Conservation (phyloP, 1,140 invertebrate species). For the Glomeris maerens region DNA sequence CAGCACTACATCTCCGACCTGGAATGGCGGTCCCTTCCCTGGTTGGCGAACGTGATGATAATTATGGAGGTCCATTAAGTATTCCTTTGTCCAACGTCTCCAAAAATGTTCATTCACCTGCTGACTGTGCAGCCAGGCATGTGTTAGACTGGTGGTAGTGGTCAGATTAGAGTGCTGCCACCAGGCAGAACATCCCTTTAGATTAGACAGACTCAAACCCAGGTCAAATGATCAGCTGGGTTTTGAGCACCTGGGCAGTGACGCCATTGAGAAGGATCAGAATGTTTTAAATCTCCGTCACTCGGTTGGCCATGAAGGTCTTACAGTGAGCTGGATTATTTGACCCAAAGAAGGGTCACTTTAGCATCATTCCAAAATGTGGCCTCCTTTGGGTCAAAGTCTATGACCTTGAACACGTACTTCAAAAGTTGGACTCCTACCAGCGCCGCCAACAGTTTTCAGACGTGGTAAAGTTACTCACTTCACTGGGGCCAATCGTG, state of each 20-base stretch:
- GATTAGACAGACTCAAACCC: neutral
- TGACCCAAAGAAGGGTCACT: neutral
- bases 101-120: no score
- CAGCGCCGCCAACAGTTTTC: constrained; percentile 26
- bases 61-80: no score
- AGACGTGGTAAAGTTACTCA: constrained; percentile 24
- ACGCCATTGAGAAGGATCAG: neutral
- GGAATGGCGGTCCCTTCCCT: no score
- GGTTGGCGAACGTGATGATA: no score
- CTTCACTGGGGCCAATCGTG: constrained; percentile 24
- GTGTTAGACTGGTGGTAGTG: no score
- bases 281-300: neutral
- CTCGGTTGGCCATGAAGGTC: neutral
- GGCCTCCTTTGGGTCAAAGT: neutral
- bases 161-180: no score
- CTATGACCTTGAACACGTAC: constrained; percentile 1
- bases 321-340: no score
- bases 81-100: no score
- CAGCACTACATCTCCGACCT: no score
- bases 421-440: constrained; percentile 22
- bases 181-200: neutral
- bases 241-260: neutral
- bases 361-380: neutral
- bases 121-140: no score
- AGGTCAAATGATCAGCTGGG: neutral